Evolutionary conservation across 2,113 vertebrate species (phyloP), one percentile per base, ranked within the genome.

Genomic region (Alethe castanea): DNA sequence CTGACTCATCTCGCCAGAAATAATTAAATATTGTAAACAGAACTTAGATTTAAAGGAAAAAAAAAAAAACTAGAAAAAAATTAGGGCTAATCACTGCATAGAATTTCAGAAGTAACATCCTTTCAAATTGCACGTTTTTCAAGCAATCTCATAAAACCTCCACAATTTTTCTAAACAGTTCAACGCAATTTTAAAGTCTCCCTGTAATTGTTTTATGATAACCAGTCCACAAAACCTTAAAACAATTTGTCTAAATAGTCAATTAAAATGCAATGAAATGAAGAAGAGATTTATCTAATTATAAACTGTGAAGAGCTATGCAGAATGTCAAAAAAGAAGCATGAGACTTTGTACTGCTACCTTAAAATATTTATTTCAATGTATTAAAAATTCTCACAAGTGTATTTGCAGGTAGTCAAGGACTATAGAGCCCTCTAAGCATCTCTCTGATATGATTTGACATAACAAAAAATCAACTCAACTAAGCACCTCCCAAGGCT

Each of bases 21-120:
- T 92, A 95, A 96, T 90, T 93, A 93, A 90, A 93, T 93, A 93
- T 86, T 93, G 88, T 92, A 97, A 96, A 92, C 81, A 94, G 80
- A 96, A 94, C 50, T 69, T 77, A 25, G 81, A 71, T 95, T 94
- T 88, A 74, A 86, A 77, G 62, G 40, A 4, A 76, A 91, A 74
- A 87, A 91, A 74, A 87, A 81, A 69, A 5, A n/a, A 52, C 15
- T 56, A 47, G 61, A 62, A 81, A 74, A 82, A 82, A 92, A 82
- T 0, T 4, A 86, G 28, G 53, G n/a, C 23, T 15, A 86, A 66
- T 47, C 52, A 71, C 44, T 52, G 56, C n/a, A 81, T 40, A 86
- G 66, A 62, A 83, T 85, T 74, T 76, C 47, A 73, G 33, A 80
- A 93, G 59, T 22, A 81, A 79, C 53, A 88, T 48, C 45, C 72